A percentile compares a stretch with the other conserved stretches of the same genome.
Conservation (phyloP, 2,113 vertebrate species). For the Cololabis saira region DNA sequence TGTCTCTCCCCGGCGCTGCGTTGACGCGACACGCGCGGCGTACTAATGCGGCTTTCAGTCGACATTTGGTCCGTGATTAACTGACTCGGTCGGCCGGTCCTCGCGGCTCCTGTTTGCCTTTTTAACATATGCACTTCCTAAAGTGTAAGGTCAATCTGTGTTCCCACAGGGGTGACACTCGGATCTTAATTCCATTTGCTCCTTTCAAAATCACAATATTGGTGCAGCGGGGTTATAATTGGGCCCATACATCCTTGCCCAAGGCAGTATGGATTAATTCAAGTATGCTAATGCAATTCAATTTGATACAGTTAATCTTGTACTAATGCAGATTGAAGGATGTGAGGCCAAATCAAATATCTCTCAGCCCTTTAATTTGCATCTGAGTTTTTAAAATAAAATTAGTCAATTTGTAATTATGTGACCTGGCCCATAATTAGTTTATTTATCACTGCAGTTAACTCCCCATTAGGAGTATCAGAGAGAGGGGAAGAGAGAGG, state of each 20-base stretch:
- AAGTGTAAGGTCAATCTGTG: constrained; percentile 21
- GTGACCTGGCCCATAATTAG: constrained; percentile 83
- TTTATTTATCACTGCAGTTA: constrained; percentile 84
- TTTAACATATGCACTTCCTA: constrained; percentile 11
- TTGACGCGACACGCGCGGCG: constrained; percentile 12
- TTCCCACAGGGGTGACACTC: constrained; percentile 19
- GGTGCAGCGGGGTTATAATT: constrained; percentile 72
- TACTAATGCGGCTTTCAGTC: constrained; percentile 8
- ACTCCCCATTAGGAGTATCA: constrained; percentile 76
- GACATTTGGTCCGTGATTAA: constrained; percentile 12
- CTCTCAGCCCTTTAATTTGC: constrained; percentile 83
- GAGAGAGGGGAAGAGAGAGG: constrained; percentile 35
- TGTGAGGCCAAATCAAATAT: constrained; percentile 83
- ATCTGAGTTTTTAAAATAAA: constrained; percentile 80
- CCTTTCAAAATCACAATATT: constrained; percentile 67
- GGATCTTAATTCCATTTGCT: constrained; percentile 65
- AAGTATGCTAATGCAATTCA: constrained; percentile 86
- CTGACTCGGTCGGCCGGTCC: not conserved
- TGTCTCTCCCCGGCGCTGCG: constrained; percentile 42
- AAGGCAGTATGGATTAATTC: constrained; percentile 81
- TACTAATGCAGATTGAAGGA: constrained; percentile 85
- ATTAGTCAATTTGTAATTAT: constrained; percentile 86
- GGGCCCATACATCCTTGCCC: constrained; percentile 74
- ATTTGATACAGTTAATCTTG: constrained; percentile 85
- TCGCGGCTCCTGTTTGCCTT: constrained; percentile 27